Evolutionary conservation across 2,888 invertebrate species (phyloP).

Genomic region (Andrena praecox): DNA sequence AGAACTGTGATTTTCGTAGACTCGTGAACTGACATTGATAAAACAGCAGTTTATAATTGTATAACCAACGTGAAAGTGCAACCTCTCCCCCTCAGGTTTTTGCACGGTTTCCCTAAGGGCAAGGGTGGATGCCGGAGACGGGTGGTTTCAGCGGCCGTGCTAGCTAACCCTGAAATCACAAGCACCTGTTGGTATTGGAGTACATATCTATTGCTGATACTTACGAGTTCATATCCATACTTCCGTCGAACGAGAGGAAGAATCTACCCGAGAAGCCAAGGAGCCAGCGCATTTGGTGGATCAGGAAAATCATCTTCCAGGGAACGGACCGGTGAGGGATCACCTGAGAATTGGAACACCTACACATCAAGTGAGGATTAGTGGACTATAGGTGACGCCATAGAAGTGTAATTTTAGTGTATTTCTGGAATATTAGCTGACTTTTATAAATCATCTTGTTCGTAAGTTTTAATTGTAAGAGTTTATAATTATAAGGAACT

Average conservation of each 20-base stretch:
- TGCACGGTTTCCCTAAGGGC: neutral
- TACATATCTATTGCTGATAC: neutral
- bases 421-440: neutral
- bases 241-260: neutral
- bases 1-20: slow-evolving; percentile 1
- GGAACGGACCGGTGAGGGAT: neutral
- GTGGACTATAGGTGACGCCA: too few relatives aligned
- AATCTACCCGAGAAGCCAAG: neutral
- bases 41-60: neutral
- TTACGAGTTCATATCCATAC: neutral
- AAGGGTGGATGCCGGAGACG: neutral
- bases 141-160: slow-evolving; percentile 1
- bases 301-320: neutral
- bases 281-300: neutral
- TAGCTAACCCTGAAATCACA: neutral
- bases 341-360: neutral
- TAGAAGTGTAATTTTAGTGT: neutral
- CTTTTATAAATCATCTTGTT: neutral
- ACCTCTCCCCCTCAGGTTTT: neutral
- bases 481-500: neutral
- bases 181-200: neutral
- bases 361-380: too few relatives aligned
- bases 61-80: neutral
- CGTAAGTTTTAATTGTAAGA: neutral
- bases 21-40: neutral